phyloP scores from a whole-genome alignment of 2,888 invertebrate genomes.

The Parascotia fuliginaria region DNA sequence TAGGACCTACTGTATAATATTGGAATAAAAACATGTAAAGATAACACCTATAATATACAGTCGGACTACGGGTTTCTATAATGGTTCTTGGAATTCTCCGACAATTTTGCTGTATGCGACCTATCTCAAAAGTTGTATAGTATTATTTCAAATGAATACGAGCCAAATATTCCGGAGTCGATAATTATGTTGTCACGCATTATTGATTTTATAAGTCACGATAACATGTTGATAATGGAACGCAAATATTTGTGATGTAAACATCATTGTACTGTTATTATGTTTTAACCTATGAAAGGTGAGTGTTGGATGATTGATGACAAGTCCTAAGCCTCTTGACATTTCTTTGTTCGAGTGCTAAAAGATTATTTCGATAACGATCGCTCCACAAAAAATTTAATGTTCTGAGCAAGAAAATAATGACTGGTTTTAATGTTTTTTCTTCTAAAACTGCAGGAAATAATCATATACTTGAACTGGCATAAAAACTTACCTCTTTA shows the following conservation, averaged over 20 bases:
- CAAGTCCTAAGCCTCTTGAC: neutral
- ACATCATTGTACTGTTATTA: constrained; percentile 7
- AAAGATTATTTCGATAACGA: constrained; percentile 3
- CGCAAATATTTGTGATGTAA: constrained; percentile 14
- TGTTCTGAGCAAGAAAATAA: no score
- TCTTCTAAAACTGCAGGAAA: no score
- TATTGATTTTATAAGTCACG: constrained; percentile 2
- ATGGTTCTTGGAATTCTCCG: no score
- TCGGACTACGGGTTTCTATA: no score
- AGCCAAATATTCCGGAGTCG: neutral
- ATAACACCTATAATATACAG: no score
- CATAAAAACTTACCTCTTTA: constrained; percentile 81
- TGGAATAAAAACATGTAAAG: no score
- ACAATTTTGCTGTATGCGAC: no score
- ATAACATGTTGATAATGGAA: constrained; percentile 23
- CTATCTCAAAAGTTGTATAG: no score
- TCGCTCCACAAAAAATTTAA: no score
- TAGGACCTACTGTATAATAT: no score
- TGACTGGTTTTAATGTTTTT: no score
- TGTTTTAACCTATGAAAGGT: constrained; percentile 26
- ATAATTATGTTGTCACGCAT: constrained; percentile 4
- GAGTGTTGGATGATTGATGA: constrained; percentile 21
- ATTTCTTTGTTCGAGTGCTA: constrained; percentile 4
- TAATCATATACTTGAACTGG: neutral
- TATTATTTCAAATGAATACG: no score